Evolutionary conservation across 2,797 vertebrate genomes (phyloP).

Genomic region (Betta splendens): DNA sequence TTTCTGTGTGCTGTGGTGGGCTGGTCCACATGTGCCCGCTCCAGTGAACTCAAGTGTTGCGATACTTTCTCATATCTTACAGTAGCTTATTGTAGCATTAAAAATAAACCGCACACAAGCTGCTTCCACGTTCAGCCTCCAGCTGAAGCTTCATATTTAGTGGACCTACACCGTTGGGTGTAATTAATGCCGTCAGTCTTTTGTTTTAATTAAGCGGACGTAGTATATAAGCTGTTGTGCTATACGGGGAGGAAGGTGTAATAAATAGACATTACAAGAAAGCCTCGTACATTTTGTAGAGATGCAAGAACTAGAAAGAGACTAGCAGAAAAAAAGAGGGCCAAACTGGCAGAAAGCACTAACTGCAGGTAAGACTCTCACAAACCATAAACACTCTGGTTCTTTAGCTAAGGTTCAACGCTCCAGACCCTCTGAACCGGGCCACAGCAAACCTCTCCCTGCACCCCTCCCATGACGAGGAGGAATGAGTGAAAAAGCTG

Average conservation of each 20-base stretch:
- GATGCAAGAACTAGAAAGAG: not conserved
- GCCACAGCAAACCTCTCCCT: constrained; percentile 53
- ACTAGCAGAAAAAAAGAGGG: constrained; percentile 18
- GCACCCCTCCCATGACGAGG: constrained; percentile 29
- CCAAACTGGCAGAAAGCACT: constrained; percentile 12
- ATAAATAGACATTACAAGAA: not conserved
- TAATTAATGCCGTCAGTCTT: too few species aligned
- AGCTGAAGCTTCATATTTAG: too few species aligned
- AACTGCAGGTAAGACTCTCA: constrained; percentile 12
- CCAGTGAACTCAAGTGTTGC: too few species aligned
- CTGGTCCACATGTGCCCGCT: too few species aligned
- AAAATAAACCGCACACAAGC: too few species aligned
- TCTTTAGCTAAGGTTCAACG: constrained; percentile 25
- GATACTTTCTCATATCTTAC: too few species aligned
- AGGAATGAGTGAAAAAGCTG: constrained; percentile 64
- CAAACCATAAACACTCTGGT: constrained; percentile 26
- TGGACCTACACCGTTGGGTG: too few species aligned
- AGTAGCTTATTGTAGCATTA: too few species aligned
- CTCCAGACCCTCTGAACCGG: constrained; percentile 23
- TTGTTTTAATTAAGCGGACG: not conserved
- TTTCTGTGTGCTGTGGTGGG: too few species aligned
- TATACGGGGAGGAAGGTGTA: not conserved
- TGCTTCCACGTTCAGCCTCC: too few species aligned
- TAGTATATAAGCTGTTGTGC: not conserved
- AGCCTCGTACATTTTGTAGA: not conserved